These are phyloP conservation scores for Philopotamus ludificatus DNA, from an alignment of 1,140 invertebrate species.

Conservation along the genomic window DNA sequence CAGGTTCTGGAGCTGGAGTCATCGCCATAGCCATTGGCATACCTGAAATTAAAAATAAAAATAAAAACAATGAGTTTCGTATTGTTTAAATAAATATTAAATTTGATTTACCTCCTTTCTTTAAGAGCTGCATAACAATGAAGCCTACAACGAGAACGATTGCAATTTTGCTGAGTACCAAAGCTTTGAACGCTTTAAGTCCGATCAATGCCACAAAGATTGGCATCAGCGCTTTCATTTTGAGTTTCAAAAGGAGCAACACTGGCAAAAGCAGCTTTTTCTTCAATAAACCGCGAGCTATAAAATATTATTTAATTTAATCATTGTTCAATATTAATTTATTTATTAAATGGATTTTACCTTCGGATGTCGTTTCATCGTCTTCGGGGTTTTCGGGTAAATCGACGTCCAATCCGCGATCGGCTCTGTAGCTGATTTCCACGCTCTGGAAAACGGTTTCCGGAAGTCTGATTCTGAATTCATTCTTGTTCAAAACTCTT, in stretches of 20 bases:
- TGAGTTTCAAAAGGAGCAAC: conserved; percentile 75
- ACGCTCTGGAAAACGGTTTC: conserved; percentile 69
- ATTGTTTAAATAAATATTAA: conserved; percentile 18
- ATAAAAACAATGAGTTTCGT: not conserved
- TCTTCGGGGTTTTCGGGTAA: conserved; percentile 55
- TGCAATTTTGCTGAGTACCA: conserved; percentile 78
- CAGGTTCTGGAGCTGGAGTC: conserved; percentile 53
- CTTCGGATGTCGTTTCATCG: conserved; percentile 50
- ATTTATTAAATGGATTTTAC: conserved; percentile 40
- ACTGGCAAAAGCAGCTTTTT: conserved; percentile 79
- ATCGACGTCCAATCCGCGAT: conserved; percentile 64
- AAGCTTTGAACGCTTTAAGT: conserved; percentile 77
- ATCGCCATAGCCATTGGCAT: conserved; percentile 72
- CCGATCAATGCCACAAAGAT: conserved; percentile 75
- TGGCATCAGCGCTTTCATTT: conserved; percentile 79
- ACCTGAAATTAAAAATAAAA: conserved; percentile 49
- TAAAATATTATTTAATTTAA: conserved; percentile 25
- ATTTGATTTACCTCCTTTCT: conserved; percentile 55
- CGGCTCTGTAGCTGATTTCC: conserved; percentile 66
- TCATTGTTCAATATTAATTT: not conserved
- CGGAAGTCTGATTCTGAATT: conserved; percentile 68
- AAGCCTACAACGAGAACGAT: conserved; percentile 77
- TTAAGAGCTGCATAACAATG: conserved; percentile 72
- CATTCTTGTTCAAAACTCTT: conserved; percentile 68
- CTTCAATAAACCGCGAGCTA: conserved; percentile 67